Evolutionary conservation across 2,797 vertebrate genomes (phyloP).

Genomic region (Pseudochirops cupreus): DNA sequence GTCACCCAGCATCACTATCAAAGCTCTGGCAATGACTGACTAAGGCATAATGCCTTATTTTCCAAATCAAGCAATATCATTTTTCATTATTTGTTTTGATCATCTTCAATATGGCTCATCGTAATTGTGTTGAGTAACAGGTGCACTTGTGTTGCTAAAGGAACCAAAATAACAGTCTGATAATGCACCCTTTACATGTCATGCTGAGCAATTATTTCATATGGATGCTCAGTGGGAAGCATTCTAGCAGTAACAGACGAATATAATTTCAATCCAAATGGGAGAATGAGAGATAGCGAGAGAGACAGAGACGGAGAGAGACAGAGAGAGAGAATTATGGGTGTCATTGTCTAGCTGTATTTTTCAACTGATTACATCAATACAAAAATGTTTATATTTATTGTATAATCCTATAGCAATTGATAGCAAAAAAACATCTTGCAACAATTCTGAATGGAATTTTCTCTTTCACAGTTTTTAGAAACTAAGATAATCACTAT

Average conservation of each 20-base stretch:
- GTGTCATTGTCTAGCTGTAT: conserved; percentile 32
- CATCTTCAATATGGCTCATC: conserved; percentile 66
- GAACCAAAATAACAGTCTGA: conserved; percentile 65
- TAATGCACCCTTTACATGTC: conserved; percentile 50
- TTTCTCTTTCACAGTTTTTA: not conserved
- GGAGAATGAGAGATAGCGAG: conserved; percentile 42
- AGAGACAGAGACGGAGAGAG: not conserved
- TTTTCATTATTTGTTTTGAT: conserved; percentile 78
- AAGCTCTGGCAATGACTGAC: conserved; percentile 56
- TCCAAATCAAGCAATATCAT: conserved; percentile 66
- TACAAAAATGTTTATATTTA: conserved; percentile 30
- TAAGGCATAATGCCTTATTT: conserved; percentile 68
- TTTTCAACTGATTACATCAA: conserved; percentile 38
- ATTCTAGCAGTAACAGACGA: conserved; percentile 53
- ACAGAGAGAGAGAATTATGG: conserved; percentile 16
- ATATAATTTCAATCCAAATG: conserved; percentile 55
- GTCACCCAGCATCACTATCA: conserved; percentile 69
- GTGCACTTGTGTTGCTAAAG: conserved; percentile 67
- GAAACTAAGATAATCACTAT: not conserved
- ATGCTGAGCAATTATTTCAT: conserved; percentile 58
- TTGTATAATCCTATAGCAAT: conserved; percentile 15
- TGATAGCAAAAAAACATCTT: not conserved
- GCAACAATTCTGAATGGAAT: not conserved
- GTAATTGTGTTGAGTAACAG: conserved; percentile 65
- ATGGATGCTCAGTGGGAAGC: conserved; percentile 53